A percentile compares a stretch with the other conserved stretches of the same genome.
Conservation (phyloP, 64 coral and sea anemone genomes). For the Montipora capricornis region DNA sequence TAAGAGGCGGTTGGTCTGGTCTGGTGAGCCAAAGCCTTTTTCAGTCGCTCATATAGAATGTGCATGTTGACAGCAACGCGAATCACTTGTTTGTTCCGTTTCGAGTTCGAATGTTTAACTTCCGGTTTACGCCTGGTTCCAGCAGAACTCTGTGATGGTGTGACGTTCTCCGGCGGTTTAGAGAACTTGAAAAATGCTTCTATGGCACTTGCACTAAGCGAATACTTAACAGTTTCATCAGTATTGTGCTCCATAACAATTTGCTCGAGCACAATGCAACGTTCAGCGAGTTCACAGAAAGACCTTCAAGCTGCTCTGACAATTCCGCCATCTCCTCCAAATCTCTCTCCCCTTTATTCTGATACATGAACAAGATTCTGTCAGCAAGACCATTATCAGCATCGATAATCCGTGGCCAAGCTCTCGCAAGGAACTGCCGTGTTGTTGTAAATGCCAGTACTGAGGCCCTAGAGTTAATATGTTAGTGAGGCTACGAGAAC, state of each 20-base stretch:
- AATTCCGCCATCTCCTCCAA: conserved; percentile 53
- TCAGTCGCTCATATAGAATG: no score
- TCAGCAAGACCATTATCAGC: conserved; percentile 68
- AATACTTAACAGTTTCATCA: conserved; percentile 44
- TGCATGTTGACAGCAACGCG: background rate
- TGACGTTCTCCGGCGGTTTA: conserved; percentile 42
- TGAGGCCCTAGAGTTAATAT: no score
- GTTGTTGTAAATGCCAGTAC: conserved; percentile 42
- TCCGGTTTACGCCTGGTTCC: background rate
- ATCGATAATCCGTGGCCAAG: conserved; percentile 53
- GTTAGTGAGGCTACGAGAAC: no score
- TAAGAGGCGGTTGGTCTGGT: no score
- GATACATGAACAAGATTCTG: conserved; percentile 56
- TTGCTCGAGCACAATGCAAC: conserved; percentile 30
- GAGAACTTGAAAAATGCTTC: conserved; percentile 74
- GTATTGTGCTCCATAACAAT: conserved; percentile 64
- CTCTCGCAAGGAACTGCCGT: conserved; percentile 64
- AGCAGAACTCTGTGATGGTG: background rate
- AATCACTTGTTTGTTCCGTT: background rate
- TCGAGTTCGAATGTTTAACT: background rate
- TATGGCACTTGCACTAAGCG: conserved; percentile 7
- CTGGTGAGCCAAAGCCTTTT: no score
- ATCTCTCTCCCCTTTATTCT: conserved; percentile 15
- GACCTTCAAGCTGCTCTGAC: conserved; percentile 12
- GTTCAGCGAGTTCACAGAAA: conserved; percentile 24